phyloP scores from a whole-genome alignment of 2,888 invertebrate species.

The Rotaria socialis region DNA sequence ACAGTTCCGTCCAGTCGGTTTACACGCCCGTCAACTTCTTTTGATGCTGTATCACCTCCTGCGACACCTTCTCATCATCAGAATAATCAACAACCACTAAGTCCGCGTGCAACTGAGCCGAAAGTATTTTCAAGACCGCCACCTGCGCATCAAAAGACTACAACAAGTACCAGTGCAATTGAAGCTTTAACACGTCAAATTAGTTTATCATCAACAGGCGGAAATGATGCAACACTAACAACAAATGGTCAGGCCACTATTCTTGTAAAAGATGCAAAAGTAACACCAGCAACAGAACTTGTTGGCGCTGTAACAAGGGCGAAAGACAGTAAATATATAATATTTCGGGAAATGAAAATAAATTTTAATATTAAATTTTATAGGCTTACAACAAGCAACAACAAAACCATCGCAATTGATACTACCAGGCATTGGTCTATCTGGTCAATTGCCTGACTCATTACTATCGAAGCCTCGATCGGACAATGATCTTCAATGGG shows the following conservation, averaged over 20 bases:
- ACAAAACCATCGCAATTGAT: background rate
- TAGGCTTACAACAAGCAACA: constrained; percentile 4
- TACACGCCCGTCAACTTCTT: background rate
- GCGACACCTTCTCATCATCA: background rate
- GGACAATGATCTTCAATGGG: constrained; percentile 20
- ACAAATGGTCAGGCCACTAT: background rate
- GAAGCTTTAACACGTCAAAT: constrained; percentile 18
- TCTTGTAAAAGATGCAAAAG: background rate
- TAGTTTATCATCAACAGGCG: background rate
- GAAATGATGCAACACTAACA: background rate
- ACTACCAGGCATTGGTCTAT: background rate
- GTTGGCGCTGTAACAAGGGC: constrained; percentile 4
- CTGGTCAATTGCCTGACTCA: background rate
- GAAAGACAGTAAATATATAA: background rate
- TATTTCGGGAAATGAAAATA: background rate
- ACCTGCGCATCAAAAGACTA: background rate
- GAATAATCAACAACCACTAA: background rate
- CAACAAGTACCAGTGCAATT: background rate
- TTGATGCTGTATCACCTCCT: background rate
- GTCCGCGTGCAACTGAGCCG: background rate
- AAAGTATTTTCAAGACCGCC: constrained; percentile 14
- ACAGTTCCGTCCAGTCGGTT: constrained; percentile 32
- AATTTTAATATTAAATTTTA: background rate
- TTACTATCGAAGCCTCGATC: background rate
- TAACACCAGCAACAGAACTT: constrained; percentile 4